Evolutionary conservation across 1,140 invertebrate species (phyloP), one percentile per base, ranked within the genome.

Genomic region (Sinonovacula constricta): DNA sequence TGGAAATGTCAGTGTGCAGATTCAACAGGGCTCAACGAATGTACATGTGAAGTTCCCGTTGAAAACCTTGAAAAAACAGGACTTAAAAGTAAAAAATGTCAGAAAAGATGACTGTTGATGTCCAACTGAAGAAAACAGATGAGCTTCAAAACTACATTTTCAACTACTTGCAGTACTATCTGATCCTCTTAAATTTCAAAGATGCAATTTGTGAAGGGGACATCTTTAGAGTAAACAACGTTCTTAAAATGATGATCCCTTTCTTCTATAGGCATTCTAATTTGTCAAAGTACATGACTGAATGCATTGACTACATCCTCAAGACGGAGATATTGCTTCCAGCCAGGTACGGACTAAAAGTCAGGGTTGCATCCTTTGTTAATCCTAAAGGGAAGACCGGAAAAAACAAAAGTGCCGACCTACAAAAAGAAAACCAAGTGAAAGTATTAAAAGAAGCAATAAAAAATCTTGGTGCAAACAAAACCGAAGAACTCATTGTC

Each of bases 231-330:
- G 68, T 36, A 31, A 81, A 72, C 36, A 62, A 67, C 7, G 51
- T 53, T 24, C 39, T 81, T 18, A 79, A 82, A 57, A 39, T 69
- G 1, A 45, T 69, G 45, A 79, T 82, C 3, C 77, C 81, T 51
- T 76, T 82, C 15, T 82, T 82, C 59, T 82, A 54, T 39, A 54
- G 45, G 57, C 77, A 82, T 57, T 79, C 76, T 18, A 2, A 14
- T 36, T 45, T 80, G 15, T 82, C 77, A 53, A 80, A 80, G 51
- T 82, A 82, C 51, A 18, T 80, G 7, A 45, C 49, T 0, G 71
- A 82, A 60, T 76, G 77, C 65, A 80, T 82, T 56, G 81, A 82
- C 30, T 81, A 63, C 31, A 81, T 81, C 34, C 45, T 81, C 14
- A 81, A 81, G 30, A 81, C 80, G 22, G 70, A 79, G 51, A 28